Base-by-base conservation (phyloP, 1,140 invertebrate genomes). In the Drosophila leontia region DNA sequence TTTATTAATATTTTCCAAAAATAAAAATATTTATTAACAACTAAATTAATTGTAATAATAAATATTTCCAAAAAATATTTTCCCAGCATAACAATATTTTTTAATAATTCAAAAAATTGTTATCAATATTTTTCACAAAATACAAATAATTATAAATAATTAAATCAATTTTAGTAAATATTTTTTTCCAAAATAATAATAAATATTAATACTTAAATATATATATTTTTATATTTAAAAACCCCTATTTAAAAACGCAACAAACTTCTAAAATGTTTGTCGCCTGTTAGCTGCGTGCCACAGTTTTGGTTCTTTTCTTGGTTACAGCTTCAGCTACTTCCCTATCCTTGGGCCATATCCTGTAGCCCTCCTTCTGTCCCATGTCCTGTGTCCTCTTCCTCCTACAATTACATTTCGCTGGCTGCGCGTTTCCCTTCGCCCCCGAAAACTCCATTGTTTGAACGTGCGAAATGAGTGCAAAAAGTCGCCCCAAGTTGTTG, bases 381-480 rank as follows among this genome's bases (percentile, higher is more conserved):
- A 3, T 12, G 47, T 29, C 60, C 53, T 37, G 26, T 51, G 37
- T 62, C 62, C 62, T 53, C 48, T 71, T 71, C 51, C 64, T 48
- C 42, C 37, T 23, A 45, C 70, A 74, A 74, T 74, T 74, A 74
- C 70, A 72, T 72, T 74, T 29, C 37, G 32, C 53, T 57, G 23
- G 64, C 64, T 59, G 65, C 45, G 37, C 32, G 29, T 26, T 13
- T 32, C n/a, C 32, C 3, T 11, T 9, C 6, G 5, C 15, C 3
- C 7, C 17, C 23, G 23, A 23, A 9, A 0, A 32, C 19, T 19
- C 65, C 56, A 68, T 82, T 75, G 76, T 69, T 79, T 75, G 65
- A 71, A 83, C 76, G 70, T 87, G 83, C 76, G 80, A 87, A 87
- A 88, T 88, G 85, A 84, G 85, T 88, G 84, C 84, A 80, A 72